Conservation (phyloP, 37 sponge, comb jelly and placozoan species). For the Oopsacas minuta region DNA sequence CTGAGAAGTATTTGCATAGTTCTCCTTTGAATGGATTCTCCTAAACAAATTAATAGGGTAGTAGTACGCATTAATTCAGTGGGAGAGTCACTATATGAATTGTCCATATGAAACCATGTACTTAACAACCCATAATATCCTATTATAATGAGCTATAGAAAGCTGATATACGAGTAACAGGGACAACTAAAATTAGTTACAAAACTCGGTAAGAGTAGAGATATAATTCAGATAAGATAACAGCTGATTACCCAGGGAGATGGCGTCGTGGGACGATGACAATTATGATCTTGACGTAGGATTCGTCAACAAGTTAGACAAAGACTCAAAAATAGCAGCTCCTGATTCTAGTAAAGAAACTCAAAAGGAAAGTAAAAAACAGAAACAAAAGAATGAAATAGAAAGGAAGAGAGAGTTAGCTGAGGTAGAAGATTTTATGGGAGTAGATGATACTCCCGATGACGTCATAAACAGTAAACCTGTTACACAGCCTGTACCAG, state of each 20-base stretch:
- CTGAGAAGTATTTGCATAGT: constrained; percentile 16
- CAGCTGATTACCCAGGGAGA: too few relatives aligned
- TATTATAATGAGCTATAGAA: background rate
- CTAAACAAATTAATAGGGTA: background rate
- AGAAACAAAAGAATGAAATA: background rate
- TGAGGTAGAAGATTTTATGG: background rate
- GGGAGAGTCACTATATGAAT: background rate
- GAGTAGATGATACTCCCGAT: background rate
- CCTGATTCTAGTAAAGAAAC: background rate
- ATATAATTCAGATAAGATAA: too few relatives aligned
- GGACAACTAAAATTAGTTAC: background rate
- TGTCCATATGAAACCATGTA: constrained; percentile 3
- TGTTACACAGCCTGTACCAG: background rate
- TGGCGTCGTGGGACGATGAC: background rate
- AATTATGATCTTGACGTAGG: background rate
- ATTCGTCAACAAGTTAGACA: background rate
- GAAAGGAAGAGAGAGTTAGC: background rate
- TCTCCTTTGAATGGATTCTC: background rate
- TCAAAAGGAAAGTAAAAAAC: background rate
- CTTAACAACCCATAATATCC: background rate
- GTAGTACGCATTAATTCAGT: too few relatives aligned
- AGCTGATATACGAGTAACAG: background rate
- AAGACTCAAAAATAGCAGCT: background rate
- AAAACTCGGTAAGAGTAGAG: too few relatives aligned
- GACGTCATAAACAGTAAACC: background rate